phyloP scores from a whole-genome alignment of 2,797 vertebrate species.

The Astyanax mexicanus region DNA sequence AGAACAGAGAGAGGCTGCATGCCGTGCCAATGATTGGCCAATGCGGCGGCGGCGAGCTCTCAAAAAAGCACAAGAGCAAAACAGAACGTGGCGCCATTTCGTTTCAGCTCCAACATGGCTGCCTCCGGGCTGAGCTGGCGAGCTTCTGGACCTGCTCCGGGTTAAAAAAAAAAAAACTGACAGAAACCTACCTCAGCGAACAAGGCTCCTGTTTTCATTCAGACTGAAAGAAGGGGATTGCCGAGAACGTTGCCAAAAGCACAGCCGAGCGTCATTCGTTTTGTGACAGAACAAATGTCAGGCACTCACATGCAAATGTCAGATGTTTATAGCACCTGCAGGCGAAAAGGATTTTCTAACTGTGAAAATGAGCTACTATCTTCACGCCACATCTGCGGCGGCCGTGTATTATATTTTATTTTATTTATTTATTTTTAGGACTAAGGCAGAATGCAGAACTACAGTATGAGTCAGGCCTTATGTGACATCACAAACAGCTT shows the following conservation, averaged over 20 bases:
- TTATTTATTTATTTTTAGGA: neutral
- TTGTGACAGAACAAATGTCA: slow-evolving; percentile 27
- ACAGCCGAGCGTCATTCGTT: neutral
- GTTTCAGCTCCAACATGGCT: slow-evolving; percentile 54
- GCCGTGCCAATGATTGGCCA: slow-evolving; percentile 54
- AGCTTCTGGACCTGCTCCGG: slow-evolving; percentile 21
- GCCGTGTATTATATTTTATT: slow-evolving; percentile 17
- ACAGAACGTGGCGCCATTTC: slow-evolving; percentile 49
- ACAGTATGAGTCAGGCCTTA: slow-evolving; percentile 60
- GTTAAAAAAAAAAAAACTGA: slow-evolving; percentile 22
- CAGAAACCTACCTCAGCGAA: slow-evolving; percentile 14
- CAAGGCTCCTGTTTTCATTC: slow-evolving; percentile 20
- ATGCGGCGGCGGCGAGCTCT: slow-evolving; percentile 33
- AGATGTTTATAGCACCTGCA: slow-evolving; percentile 15
- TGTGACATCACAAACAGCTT: slow-evolving; percentile 65
- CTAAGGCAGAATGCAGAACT: slow-evolving; percentile 48
- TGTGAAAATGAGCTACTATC: slow-evolving; percentile 44
- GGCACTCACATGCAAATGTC: slow-evolving; percentile 10
- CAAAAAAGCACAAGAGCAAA: slow-evolving; percentile 63
- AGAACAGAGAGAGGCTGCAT: slow-evolving; percentile 47
- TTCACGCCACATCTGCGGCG: slow-evolving; percentile 32
- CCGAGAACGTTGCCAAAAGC: slow-evolving; percentile 12
- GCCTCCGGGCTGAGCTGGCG: slow-evolving; percentile 43
- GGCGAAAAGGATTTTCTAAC: slow-evolving; percentile 37
- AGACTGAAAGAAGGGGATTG: slow-evolving; percentile 8